Percentiles rank a stretch among this genome's conserved stretches.
Conservation (phyloP, 2,113 vertebrate species). For the Ochotona curzoniae region DNA sequence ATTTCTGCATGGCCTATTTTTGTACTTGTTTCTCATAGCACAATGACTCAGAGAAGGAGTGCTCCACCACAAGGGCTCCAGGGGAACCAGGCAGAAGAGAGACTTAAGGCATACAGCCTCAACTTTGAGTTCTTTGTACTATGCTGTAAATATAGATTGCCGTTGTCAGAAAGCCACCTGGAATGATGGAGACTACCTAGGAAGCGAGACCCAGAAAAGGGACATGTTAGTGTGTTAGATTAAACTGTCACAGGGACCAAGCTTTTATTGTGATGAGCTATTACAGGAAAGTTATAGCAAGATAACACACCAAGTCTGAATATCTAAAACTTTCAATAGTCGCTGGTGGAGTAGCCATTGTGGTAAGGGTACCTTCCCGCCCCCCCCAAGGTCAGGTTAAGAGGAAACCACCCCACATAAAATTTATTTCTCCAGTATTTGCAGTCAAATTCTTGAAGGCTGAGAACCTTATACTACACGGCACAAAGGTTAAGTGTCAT, state of each 20-base stretch:
- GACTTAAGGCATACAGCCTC: neutral
- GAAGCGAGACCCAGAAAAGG: neutral
- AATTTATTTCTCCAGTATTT: neutral
- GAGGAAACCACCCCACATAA: neutral
- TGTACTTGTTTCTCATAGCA: neutral
- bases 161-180: too few species aligned
- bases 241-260: neutral
- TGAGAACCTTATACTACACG: neutral
- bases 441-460: neutral
- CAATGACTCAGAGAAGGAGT: neutral
- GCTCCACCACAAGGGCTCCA: neutral
- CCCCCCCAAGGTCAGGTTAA: neutral
- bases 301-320: neutral
- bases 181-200: neutral
- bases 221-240: accelerated
- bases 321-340: neutral
- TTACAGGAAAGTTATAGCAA: neutral
- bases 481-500: neutral
- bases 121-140: neutral
- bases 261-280: neutral
- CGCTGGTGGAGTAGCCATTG: neutral
- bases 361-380: neutral
- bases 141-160: neutral
- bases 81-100: neutral
- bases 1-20: neutral